Evolutionary conservation across 2,888 invertebrate genomes (phyloP), one percentile per base, ranked within the genome.

Genomic region (Augiades crinisus): DNA sequence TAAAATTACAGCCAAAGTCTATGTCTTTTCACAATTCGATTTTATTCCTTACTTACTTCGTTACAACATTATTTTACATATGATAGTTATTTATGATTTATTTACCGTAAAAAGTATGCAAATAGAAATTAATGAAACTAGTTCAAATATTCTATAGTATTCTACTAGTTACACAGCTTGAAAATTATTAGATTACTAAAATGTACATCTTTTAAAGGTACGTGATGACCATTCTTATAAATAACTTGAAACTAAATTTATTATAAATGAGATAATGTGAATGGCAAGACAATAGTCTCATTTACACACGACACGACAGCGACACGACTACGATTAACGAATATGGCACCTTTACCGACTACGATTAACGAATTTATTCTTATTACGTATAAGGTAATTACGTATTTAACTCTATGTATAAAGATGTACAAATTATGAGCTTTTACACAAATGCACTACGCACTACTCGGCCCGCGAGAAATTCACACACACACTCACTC

Each of bases 281-380:
- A 47, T 21, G 30, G 37, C 30, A 47, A 45, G 24, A 45, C 24
- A 36, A 45, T 22, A 45, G 24, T 45, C 45, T 45, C 14, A 7
- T 16, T 34, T 16, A 43, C 31, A 43, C 31, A 40, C 3, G 30
- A 34, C 8, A 21, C 46, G 36, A 27, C 46, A 4, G 12, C 14
- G 31, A 14, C n/a, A 21, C 30, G 30, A 22, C 13, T 55, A 58
- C 16, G 49, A 14, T 52, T 61, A 46, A 59, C 63, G 65, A 67
- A 63, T 71, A 72, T 73, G 73, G 75, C 73, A 73, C n/a, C n/a
- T n/a, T n/a, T n/a, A n/a, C n/a, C n/a, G n/a, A n/a, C n/a, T n/a
- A n/a, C 72, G 62, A 65, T 62, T 24, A 46, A 65, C 65, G 61
- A n/a, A n/a, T n/a, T n/a, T n/a, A n/a, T n/a, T n/a, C n/a, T 12